A percentile compares a stretch with the other conserved stretches of the same genome.
phyloP scores from a whole-genome alignment of 2,888 invertebrate species.

The Drosophila neonasuta region DNA sequence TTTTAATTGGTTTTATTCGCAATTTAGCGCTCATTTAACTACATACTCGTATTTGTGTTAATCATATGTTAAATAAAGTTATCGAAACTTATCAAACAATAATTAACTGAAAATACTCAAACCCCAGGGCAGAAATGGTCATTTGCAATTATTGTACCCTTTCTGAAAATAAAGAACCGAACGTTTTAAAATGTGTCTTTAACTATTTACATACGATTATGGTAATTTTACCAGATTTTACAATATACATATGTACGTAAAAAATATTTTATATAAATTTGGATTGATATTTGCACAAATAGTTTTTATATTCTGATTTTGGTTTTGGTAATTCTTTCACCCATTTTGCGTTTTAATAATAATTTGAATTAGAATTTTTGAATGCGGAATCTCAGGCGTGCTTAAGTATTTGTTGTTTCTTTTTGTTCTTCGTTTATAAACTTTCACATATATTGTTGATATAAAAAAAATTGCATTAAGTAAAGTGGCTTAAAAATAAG shows the following conservation, averaged over 20 bases:
- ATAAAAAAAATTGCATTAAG: slow-evolving; percentile 46
- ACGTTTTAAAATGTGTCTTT: slow-evolving; percentile 46
- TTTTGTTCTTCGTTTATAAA: slow-evolving; percentile 21
- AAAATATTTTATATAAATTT: slow-evolving; percentile 69
- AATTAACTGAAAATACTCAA: slow-evolving; percentile 50
- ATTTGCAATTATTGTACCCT: slow-evolving; percentile 29
- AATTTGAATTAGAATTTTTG: slow-evolving; percentile 50
- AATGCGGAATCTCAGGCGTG: slow-evolving; percentile 65
- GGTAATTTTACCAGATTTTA: slow-evolving; percentile 56
- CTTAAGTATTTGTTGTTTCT: slow-evolving; percentile 44
- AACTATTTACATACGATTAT: slow-evolving; percentile 69
- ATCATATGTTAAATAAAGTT: slow-evolving; percentile 60
- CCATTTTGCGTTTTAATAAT: slow-evolving; percentile 48
- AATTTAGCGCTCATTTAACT: slow-evolving; percentile 74
- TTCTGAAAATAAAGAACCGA: slow-evolving; percentile 28
- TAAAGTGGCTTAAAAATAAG: slow-evolving; percentile 60
- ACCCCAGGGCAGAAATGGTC: slow-evolving; percentile 29
- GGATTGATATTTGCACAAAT: slow-evolving; percentile 67
- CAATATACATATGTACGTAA: slow-evolving; percentile 63
- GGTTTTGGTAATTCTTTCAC: slow-evolving; percentile 46
- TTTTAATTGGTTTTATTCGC: slow-evolving; percentile 72
- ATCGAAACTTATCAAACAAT: slow-evolving; percentile 54
- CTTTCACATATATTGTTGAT: slow-evolving; percentile 35
- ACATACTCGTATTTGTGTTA: slow-evolving; percentile 63
- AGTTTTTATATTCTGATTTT: slow-evolving; percentile 43